Conservation (phyloP, 2,113 vertebrate genomes). For the Accipiter virgatus region DNA sequence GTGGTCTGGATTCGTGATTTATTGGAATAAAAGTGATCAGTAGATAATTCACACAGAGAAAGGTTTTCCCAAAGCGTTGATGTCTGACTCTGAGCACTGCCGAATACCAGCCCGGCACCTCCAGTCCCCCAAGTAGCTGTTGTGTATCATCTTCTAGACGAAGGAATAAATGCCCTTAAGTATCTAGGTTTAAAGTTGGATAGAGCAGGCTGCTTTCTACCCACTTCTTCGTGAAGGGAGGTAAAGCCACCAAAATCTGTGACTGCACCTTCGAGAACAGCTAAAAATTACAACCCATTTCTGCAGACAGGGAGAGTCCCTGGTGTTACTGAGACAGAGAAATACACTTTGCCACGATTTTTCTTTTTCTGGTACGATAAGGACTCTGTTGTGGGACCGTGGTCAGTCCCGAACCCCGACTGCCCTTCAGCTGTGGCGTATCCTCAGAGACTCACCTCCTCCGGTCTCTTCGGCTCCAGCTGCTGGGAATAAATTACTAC, state of each 20-base stretch:
- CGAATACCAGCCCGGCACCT: neutral
- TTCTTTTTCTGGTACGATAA: rapidly evolving
- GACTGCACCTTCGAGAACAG: neutral
- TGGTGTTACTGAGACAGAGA: neutral
- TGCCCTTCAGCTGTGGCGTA: neutral
- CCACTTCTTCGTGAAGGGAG: neutral
- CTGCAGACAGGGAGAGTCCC: neutral
- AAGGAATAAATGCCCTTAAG: neutral
- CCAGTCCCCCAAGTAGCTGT: neutral
- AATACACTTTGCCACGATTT: neutral
- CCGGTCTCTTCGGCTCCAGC: neutral
- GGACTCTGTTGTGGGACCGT: rapidly evolving
- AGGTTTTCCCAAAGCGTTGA: neutral
- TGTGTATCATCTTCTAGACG: neutral
- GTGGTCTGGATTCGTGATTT: neutral
- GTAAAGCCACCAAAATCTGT: neutral
- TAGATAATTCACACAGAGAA: neutral
- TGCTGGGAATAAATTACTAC: neutral
- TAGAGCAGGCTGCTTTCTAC: neutral
- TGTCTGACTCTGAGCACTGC: neutral
- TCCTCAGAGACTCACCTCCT: neutral
- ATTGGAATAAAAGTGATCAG: neutral
- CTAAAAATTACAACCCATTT: neutral
- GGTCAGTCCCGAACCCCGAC: neutral
- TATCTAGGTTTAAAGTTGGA: neutral